Evolutionary conservation across 2,888 invertebrate genomes (phyloP), one percentile per base, ranked within the genome.

Genomic region (Erebia palarica): DNA sequence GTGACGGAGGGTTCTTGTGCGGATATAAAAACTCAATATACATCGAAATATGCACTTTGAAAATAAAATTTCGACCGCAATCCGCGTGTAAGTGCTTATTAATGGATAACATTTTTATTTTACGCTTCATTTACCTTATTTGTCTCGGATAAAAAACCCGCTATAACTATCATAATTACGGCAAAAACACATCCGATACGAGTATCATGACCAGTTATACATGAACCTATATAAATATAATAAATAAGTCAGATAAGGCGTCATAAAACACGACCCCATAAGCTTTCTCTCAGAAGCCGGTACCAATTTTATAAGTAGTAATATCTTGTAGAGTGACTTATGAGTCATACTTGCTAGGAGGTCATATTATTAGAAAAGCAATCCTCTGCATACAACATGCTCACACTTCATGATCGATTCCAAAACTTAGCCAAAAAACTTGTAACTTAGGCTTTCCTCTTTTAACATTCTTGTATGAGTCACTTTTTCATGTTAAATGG

Each of bases 281-380:
- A 68, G 71, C 71, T 71, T 71, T 71, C 71, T 59, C 68, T 59
- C 51, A 47, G 44, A 36, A 59, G 53, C 53, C 59, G n/a, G 16
- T 16, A 53, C 53, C 14, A 13, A 7, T 65, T 36, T 53, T n/a
- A 11, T n/a, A 18, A 65, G 53, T n/a, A 16, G 47, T 47, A 47
- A 13, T 47, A 65, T 51, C 16, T 66, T 66, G 36, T 47, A 58
- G 13, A 47, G 65, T 44, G 65, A 65, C 55, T 42, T 65, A 65
- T 65, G 55, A 65, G 18, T 57, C 47, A 57, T 16, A 16, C 36
- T 18, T 18, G 1, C 3, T 1, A 10, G 18, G 55, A 55, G 9
- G 55, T 55, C 18, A 11, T 16, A 53, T 18, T 55, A 18, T 18
- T 55, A 10, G 55, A 55, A 16, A 3, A 55, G 55, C 55, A 10